A percentile compares a stretch with the other conserved stretches of the same genome.
Evolutionary conservation across 2,888 invertebrate genomes (phyloP).

Genomic region (Adineta ricciae): DNA sequence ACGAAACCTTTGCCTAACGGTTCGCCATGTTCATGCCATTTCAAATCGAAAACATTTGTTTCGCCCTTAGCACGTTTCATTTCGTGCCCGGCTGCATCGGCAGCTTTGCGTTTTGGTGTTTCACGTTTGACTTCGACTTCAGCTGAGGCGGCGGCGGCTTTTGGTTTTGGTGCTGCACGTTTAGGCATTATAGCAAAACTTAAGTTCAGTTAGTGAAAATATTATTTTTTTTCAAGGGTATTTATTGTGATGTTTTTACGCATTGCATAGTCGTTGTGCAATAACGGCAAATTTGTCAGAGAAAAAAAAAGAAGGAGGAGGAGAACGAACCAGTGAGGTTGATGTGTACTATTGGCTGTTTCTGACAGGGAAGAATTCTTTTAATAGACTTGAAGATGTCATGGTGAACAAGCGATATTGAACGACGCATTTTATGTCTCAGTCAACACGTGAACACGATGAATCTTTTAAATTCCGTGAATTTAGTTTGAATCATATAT

Average conservation of each 20-base stretch:
- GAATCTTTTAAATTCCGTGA: no score
- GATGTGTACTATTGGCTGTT: not conserved
- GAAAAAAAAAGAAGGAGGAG: no score
- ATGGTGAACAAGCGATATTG: not conserved
- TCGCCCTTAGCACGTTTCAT: not conserved
- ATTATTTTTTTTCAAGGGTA: not conserved
- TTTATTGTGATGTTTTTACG: not conserved
- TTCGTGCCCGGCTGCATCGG: not conserved
- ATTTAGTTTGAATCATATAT: no score
- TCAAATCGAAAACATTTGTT: conserved; percentile 8
- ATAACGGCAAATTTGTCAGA: not conserved
- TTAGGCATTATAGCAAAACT: not conserved
- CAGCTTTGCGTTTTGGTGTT: not conserved
- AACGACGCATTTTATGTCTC: no score
- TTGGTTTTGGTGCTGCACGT: not conserved
- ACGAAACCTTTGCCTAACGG: conserved; percentile 16
- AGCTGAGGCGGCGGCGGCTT: not conserved
- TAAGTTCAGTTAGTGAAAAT: not conserved
- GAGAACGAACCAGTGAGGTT: no score
- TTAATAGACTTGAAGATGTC: not conserved
- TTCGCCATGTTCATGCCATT: conserved; percentile 32
- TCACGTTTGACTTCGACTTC: no score
- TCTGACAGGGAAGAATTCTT: not conserved
- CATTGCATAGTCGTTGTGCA: not conserved
- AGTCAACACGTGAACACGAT: no score